Evolutionary conservation across 2,113 vertebrate genomes (phyloP), one percentile per base, ranked within the genome.

Genomic region (Saccopteryx leptura): DNA sequence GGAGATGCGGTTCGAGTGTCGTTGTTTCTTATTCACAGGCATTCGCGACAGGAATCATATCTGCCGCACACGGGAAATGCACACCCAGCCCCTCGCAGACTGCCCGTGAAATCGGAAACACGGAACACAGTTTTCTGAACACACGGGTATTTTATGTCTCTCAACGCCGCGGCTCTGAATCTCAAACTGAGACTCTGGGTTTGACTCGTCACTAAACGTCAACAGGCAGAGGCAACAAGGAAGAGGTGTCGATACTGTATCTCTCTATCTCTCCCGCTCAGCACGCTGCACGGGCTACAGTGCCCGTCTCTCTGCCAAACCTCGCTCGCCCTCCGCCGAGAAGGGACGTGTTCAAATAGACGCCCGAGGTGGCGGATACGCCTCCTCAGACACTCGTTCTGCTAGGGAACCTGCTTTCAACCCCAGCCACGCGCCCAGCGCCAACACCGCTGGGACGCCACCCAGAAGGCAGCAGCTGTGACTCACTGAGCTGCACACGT

Each of bases 31-130:
- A 60, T 17, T 7, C 2, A 12, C 10, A 6, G 15, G 23, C 7
- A 13, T 60, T 1, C 52, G 61, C 39, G 15, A 15, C 1, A 7
- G 18, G 54, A 28, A n/a, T 4, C 28, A 19, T 0, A 0, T 19
- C 2, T 28, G 15, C 13, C 17, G 33, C 23, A 1, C 2, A 24
- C 0, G 28, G 14, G 52, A 1, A 4, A 46, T 39, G 33, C 18
- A 33, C 2, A 33, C 4, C 26, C 9, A 26, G 23, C 13, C 15
- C 13, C n/a, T 24, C 11, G 18, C 48, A 28, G 33, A 17, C 7
- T 26, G 46, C 21, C 24, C 19, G 4, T 4, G 58, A 78, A 72
- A 61, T 1, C 18, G 8, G 9, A 23, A 61, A 18, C 17, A 33
- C 14, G 66, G 46, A 56, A 17, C 46, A 15, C 18, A 26, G 1